A percentile compares a stretch with the other conserved stretches of the same genome.
phyloP scores from a whole-genome alignment of 2,797 vertebrate species.

The Pseudocheirus occidentalis region DNA sequence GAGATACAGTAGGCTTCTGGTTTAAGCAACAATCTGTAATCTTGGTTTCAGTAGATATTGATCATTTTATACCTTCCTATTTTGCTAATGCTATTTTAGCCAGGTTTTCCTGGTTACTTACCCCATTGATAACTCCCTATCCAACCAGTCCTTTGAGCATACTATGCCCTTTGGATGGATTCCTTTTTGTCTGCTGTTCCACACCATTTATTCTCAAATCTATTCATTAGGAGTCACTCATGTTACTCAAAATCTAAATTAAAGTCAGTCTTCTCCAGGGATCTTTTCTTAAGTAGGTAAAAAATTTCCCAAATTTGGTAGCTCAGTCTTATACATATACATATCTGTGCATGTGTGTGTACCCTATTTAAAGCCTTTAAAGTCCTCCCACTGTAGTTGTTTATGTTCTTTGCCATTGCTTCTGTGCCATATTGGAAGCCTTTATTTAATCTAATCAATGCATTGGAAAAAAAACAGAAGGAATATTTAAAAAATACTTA shows the following conservation, averaged over 20 bases:
- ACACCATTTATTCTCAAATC: background rate
- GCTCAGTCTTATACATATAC: background rate
- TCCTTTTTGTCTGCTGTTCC: background rate
- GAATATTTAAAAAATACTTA: background rate
- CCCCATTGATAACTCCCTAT: background rate
- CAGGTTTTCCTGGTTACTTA: background rate
- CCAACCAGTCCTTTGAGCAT: background rate
- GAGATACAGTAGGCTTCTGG: background rate
- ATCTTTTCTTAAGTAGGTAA: background rate
- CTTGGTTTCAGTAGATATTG: background rate
- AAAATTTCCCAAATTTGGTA: background rate
- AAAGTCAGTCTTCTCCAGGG: slow-evolving; percentile 31
- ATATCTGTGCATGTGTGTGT: too few relatives aligned
- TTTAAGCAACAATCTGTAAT: background rate
- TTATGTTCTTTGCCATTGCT: background rate
- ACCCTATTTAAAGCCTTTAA: background rate
- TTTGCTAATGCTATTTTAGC: background rate
- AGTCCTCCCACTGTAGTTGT: background rate
- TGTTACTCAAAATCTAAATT: slow-evolving; percentile 34
- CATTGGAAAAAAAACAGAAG: background rate
- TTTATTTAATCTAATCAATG: background rate
- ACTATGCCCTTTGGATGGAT: background rate
- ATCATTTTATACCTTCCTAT: background rate
- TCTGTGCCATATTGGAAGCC: background rate
- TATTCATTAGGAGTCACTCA: background rate